Conservation (phyloP, 2,888 invertebrate genomes). For the Orchestes rusci region DNA sequence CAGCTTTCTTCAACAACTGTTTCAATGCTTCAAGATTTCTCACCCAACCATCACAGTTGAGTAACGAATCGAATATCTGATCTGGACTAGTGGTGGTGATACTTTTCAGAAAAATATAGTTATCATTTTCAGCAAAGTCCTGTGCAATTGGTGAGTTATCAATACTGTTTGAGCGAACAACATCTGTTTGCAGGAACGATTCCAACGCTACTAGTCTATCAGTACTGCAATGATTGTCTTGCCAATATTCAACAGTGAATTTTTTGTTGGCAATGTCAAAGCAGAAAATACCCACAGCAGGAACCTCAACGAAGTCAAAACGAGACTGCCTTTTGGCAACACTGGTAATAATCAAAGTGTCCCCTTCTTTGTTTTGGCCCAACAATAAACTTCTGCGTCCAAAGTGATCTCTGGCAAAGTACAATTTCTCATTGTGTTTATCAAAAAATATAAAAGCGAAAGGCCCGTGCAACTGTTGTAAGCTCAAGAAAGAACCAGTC, state of each 20-base stretch:
- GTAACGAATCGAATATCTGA: constrained; percentile 39
- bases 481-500: constrained; percentile 8
- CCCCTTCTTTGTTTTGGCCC: constrained; percentile 40
- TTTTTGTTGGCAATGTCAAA: constrained; percentile 42
- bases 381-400: constrained; percentile 80
- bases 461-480: constrained; percentile 61
- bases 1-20: constrained; percentile 50
- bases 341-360: constrained; percentile 47
- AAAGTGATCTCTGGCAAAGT: constrained; percentile 78
- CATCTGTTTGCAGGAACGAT: constrained; percentile 34
- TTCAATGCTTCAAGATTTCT: constrained; percentile 47
- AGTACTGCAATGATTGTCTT: constrained; percentile 36
- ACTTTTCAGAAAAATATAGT: constrained; percentile 17
- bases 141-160: neutral
- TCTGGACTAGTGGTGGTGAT: neutral
- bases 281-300: constrained; percentile 55
- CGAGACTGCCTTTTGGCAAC: constrained; percentile 52
- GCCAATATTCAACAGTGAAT: constrained; percentile 45
- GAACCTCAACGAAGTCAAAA: constrained; percentile 50
- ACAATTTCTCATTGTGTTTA: constrained; percentile 51
- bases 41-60: constrained; percentile 33
- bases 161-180: too few species aligned
- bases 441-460: constrained; percentile 76
- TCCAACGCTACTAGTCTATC: constrained; percentile 39
- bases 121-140: constrained; percentile 15